Percentiles rank a stretch among this genome's conserved stretches.
phyloP scores from a whole-genome alignment of 2,888 invertebrate species.

The Epinotia demarniana region DNA sequence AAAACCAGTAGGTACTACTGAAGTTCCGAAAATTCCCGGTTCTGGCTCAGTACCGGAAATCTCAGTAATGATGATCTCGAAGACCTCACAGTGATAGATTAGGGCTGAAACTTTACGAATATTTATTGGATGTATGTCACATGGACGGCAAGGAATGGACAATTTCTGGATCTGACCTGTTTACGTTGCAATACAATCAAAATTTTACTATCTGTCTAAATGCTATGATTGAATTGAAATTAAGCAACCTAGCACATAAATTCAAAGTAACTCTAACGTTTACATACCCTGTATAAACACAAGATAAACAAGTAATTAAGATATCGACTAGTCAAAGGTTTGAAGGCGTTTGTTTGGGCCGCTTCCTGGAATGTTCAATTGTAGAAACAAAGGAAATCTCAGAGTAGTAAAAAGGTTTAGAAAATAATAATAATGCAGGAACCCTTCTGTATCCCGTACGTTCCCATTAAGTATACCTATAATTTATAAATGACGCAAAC shows the following conservation, averaged over 20 bases:
- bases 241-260: background rate
- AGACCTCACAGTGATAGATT: background rate
- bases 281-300: slow-evolving; percentile 19
- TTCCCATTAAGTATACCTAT: too few species aligned
- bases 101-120: background rate
- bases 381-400: slow-evolving; percentile 23
- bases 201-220: background rate
- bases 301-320: slow-evolving; percentile 23
- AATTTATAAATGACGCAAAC: too few species aligned
- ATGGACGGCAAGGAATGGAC: background rate
- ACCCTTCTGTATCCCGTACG: too few species aligned
- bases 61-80: background rate
- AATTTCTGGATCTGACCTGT: background rate
- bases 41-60: too few species aligned
- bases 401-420: background rate
- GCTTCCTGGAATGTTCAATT: slow-evolving; percentile 18
- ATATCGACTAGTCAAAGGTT: slow-evolving; percentile 16
- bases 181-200: background rate
- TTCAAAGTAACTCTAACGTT: slow-evolving; percentile 7
- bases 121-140: background rate
- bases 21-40: too few species aligned
- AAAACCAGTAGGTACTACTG: too few species aligned
- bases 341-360: background rate
- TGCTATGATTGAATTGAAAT: background rate
- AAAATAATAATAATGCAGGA: too few species aligned